A percentile compares a stretch with the other conserved stretches of the same genome.
These are phyloP conservation scores for Cichlasoma orientale DNA, from an alignment of 2,797 vertebrate species.

Conservation along the genomic window DNA sequence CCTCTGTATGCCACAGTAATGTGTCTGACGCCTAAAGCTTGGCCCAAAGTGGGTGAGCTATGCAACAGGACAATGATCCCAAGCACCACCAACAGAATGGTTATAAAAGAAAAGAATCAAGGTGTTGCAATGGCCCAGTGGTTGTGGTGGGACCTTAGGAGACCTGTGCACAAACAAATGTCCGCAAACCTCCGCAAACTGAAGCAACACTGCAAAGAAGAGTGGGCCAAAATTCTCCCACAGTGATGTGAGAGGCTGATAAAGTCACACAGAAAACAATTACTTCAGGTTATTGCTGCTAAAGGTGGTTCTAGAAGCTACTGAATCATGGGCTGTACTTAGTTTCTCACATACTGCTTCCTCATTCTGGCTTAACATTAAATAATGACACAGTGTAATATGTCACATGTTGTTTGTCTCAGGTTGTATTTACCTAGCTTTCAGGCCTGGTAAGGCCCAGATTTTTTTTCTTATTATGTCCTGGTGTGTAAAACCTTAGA, in stretches of 20 bases:
- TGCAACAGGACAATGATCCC: neutral
- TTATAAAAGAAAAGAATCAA: neutral
- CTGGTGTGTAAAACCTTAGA: neutral
- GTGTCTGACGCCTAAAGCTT: neutral
- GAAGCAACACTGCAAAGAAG: neutral
- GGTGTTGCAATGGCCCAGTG: neutral
- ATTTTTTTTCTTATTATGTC: neutral
- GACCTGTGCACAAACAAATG: neutral
- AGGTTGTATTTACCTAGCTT: neutral
- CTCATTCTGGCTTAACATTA: too few species aligned
- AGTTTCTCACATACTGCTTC: neutral
- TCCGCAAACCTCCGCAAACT: neutral
- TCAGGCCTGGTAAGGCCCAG: neutral
- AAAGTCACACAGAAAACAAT: neutral
- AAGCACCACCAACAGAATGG: neutral
- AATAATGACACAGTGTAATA: too few species aligned
- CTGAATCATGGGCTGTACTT: neutral
- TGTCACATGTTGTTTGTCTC: neutral
- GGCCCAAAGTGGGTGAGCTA: neutral
- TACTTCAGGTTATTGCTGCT: neutral
- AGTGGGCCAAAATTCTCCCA: neutral
- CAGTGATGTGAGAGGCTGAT: neutral
- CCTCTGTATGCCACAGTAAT: neutral
- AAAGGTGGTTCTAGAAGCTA: neutral
- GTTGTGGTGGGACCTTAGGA: neutral